Base-by-base conservation (phyloP, 1,140 invertebrate species). In the Eriosoma lanigerum region DNA sequence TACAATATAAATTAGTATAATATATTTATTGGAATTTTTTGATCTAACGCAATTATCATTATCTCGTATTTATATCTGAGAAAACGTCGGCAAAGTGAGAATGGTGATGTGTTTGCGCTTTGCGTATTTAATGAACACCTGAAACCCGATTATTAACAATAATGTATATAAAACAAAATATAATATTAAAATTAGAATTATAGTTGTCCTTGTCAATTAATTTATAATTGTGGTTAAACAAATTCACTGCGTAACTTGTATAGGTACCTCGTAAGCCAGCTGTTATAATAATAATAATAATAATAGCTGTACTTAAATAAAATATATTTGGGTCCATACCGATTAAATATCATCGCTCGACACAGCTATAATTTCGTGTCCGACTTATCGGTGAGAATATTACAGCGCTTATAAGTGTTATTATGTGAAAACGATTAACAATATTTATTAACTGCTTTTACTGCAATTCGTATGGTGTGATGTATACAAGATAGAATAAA, bases 361-460 rank as follows among this genome's bases (percentile, higher is more conserved):
- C 32, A 38, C 32, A 38, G 8, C 32, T 4, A 38, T 38, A 21
- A 64, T 38, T 64, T n/a, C 32, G 32, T 64, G 24, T 64, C 62
- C n/a, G 38, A 44, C 62, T 3, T 6, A 13, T 64, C 62, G 19
- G n/a, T 1, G 62, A 38, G 29, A 38, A 38, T 64, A 64, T 9
- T 19, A 62, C n/a, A n/a, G 4, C 10, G 46, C 6, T 19, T 17
- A 12, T 38, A 32, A 64, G 19, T 64, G 32, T 26, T 38, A n/a
- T n/a, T n/a, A 8, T 38, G 32, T 38, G 62, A 64, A 64, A 64
- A 44, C 29, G 29, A 64, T 64, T 64, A 64, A 64, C 32, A 38
- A 38, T 44, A 38, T 64, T 64, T 64, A 38, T 64, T 64, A 38
- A 64, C 60, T 17, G 3, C 19, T 62, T 62, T 10, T 62, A 8